Percentiles rank a stretch among this genome's conserved stretches.
Conservation (phyloP, 2,113 vertebrate genomes). For the Upupa epops region DNA sequence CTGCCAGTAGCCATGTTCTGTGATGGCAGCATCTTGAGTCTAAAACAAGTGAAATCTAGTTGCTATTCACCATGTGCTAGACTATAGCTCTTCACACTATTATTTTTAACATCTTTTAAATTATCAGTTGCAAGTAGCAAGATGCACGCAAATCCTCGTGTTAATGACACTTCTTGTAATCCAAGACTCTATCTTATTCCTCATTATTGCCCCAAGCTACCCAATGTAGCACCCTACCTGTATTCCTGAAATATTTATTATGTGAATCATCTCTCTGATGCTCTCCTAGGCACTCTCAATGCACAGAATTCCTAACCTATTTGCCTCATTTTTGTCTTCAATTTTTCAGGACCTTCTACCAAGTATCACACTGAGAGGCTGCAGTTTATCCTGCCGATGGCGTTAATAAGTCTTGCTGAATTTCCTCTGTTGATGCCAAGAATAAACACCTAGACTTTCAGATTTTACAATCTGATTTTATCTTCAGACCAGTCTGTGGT, state of each 20-base stretch:
- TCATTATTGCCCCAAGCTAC: not conserved
- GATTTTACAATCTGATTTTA: not conserved
- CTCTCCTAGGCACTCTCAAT: not conserved
- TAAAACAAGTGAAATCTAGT: not conserved
- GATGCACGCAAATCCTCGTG: not conserved
- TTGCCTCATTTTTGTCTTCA: constrained; percentile 44
- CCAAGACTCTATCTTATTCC: not conserved
- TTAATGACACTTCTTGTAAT: constrained; percentile 4
- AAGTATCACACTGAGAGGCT: not conserved
- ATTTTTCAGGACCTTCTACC: not conserved
- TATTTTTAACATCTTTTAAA: constrained; percentile 15
- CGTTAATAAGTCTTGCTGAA: not conserved
- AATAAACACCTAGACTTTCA: not conserved
- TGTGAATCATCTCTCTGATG: not conserved
- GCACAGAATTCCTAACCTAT: not conserved
- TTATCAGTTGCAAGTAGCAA: constrained; percentile 7
- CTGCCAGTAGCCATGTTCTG: not conserved
- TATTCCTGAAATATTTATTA: constrained; percentile 25
- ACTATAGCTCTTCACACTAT: not conserved
- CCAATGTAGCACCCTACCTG: not conserved
- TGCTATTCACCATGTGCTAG: not conserved
- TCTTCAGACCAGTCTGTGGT: accelerated
- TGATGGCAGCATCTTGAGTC: not conserved
- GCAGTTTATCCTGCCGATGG: not conserved
- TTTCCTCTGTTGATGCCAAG: not conserved